A percentile compares a stretch with the other conserved stretches of the same genome.
These are phyloP conservation scores for Trachurus trachurus DNA, from an alignment of 2,797 vertebrate species.

Conservation along the genomic window DNA sequence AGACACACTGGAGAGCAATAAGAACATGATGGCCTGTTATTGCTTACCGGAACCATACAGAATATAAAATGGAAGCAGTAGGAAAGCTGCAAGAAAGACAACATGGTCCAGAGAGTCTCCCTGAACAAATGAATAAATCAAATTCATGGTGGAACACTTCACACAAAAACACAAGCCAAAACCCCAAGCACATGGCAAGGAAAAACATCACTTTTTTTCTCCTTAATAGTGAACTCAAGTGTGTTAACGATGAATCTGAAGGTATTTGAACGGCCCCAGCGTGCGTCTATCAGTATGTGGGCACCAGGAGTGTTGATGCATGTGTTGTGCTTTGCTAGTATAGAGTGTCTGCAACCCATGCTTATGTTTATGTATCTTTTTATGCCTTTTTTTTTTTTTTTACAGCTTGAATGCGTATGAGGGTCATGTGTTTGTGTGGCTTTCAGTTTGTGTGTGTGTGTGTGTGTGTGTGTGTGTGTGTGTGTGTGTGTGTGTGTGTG, in stretches of 20 bases:
- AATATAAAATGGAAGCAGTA: constrained; percentile 37
- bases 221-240: constrained; percentile 11
- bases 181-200: constrained; percentile 27
- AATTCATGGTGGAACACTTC: constrained; percentile 50
- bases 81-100: constrained; percentile 40
- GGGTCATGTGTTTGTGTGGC: constrained; percentile 34
- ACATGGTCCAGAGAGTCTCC: constrained; percentile 33
- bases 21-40: constrained; percentile 51
- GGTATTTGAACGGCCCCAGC: not conserved
- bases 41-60: constrained; percentile 52
- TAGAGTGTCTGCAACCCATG: not conserved
- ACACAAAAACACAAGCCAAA: constrained; percentile 33
- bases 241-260: constrained; percentile 42
- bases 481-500: constrained; percentile 32
- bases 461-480: constrained; percentile 45
- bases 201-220: constrained; percentile 11
- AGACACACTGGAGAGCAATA: constrained; percentile 53
- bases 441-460: constrained; percentile 36
- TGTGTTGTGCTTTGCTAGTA: not conserved
- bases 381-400: constrained; percentile 1
- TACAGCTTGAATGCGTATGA: not conserved
- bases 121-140: constrained; percentile 63
- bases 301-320: not conserved
- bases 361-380: not conserved
- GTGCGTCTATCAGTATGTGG: not conserved